phyloP scores from a whole-genome alignment of 1,140 invertebrate genomes.

The Lepidurus arcticus region DNA sequence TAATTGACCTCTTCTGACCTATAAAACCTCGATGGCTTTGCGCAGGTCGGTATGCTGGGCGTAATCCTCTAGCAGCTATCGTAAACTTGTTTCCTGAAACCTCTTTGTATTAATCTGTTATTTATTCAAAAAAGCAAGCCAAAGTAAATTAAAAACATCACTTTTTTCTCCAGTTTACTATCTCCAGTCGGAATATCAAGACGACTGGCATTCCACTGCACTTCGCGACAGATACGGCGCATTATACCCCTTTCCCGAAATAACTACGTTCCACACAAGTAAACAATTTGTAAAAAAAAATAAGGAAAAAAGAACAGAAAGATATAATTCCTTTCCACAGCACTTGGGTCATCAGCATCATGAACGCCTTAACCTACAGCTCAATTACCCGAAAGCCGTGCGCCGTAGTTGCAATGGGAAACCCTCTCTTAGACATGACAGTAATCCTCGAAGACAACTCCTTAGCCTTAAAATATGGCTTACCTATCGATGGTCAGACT shows the following conservation, averaged over 20 bases:
- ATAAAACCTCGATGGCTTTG: neutral
- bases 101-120: neutral
- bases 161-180: neutral
- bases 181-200: neutral
- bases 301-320: neutral
- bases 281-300: neutral
- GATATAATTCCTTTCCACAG: neutral
- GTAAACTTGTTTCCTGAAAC: neutral
- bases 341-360: neutral
- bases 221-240: neutral
- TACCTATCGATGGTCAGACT: constrained; percentile 48
- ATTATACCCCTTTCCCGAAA: neutral
- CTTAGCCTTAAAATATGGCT: constrained; percentile 53
- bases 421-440: constrained; percentile 59
- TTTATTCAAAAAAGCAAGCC: neutral
- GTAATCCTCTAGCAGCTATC: neutral
- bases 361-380: neutral
- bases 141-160: neutral
- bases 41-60: neutral
- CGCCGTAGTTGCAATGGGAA: constrained; percentile 52
- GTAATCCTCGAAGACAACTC: constrained; percentile 47
- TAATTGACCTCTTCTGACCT: neutral
- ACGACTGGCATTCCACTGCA: neutral
- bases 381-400: constrained; percentile 37
- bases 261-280: neutral